Evolutionary conservation across 2,797 vertebrate species (phyloP).

Genomic region (Decapterus maruadsi): DNA sequence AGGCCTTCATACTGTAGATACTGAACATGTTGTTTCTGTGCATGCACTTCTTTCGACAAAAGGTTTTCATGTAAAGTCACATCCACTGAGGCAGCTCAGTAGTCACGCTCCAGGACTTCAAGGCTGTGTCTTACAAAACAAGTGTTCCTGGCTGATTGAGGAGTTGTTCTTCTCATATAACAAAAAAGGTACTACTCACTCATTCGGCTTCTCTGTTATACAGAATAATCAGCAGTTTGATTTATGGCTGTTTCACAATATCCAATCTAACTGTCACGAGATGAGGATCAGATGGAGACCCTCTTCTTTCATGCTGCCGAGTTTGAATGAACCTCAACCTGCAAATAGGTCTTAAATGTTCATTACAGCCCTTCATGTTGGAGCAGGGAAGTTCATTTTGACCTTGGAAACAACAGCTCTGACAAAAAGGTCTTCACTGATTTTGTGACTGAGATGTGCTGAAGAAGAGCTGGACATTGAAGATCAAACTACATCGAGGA

Average conservation of each 20-base stretch:
- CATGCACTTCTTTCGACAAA: conserved; percentile 18
- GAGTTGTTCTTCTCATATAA: conserved; percentile 8
- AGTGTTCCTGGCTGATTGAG: conserved; percentile 27
- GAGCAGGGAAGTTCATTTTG: not conserved
- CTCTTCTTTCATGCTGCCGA: not conserved
- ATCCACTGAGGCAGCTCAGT: conserved; percentile 13
- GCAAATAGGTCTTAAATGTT: not conserved
- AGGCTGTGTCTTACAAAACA: not conserved
- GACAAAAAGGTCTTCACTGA: not conserved
- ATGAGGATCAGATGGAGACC: not conserved
- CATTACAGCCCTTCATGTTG: not conserved
- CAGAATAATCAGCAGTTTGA: not conserved
- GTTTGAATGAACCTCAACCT: not conserved
- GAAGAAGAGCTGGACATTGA: not conserved
- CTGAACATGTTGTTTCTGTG: conserved; percentile 11
- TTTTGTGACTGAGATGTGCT: not conserved
- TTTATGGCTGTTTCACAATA: not conserved
- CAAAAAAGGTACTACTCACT: not conserved
- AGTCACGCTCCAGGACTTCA: conserved; percentile 12
- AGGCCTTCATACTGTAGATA: conserved; percentile 18
- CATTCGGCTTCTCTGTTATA: not conserved
- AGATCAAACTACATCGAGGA: not conserved
- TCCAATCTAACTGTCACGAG: not conserved
- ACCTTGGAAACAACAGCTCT: conserved; percentile 3
- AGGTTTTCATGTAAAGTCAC: conserved; percentile 20